phyloP scores from a whole-genome alignment of 2,797 vertebrate genomes.

The Chelonia mydas region DNA sequence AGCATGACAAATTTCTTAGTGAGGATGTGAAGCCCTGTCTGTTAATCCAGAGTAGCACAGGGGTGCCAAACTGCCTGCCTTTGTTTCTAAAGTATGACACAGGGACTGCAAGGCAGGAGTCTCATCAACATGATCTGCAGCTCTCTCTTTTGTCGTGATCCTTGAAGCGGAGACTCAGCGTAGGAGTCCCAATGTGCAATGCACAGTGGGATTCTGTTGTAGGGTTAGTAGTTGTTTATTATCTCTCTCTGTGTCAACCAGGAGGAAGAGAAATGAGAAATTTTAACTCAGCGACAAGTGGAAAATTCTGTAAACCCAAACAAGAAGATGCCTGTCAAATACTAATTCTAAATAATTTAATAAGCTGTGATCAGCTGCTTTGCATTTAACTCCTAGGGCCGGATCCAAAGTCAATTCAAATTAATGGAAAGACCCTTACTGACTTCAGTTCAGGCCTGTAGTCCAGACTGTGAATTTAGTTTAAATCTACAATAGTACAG shows the following conservation, averaged over 20 bases:
- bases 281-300: conserved; percentile 23
- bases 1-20: conserved; percentile 1
- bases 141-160: conserved; percentile 15
- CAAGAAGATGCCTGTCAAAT: background rate
- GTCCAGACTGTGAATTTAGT: background rate
- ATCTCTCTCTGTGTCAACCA: conserved; percentile 14
- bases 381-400: background rate
- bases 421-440: background rate
- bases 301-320: conserved; percentile 24
- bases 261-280: background rate
- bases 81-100: background rate
- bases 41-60: background rate
- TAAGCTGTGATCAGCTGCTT: conserved; percentile 29
- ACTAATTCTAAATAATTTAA: conserved; percentile 14
- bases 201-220: background rate
- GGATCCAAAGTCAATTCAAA: background rate
- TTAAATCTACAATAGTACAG: background rate
- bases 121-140: conserved; percentile 26
- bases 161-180: conserved; percentile 37
- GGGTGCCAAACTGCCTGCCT: conserved; percentile 18
- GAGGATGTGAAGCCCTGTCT: conserved; percentile 30
- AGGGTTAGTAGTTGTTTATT: conserved; percentile 24
- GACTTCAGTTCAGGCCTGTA: background rate
- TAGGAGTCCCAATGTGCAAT: background rate
- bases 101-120: background rate